Evolutionary conservation across 2,888 invertebrate species (phyloP), one percentile per base, ranked within the genome.

Genomic region (Globia sparganii): DNA sequence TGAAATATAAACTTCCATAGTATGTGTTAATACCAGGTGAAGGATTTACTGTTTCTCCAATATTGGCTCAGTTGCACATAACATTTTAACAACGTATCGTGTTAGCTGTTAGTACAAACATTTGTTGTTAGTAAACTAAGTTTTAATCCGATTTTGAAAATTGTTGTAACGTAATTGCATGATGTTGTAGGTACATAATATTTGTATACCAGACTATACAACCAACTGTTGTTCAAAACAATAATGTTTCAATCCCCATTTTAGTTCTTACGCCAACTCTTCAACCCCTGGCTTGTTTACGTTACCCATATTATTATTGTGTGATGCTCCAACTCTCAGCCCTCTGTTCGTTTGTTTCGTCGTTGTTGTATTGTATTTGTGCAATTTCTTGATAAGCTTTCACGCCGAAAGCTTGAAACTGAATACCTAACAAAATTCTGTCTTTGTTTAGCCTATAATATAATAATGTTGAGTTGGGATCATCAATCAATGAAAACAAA

Each of bases 1-100:
- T 91, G 92, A 92, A 93, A 94, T 92, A 91, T 88, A 87, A 88
- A 89, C 88, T 87, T 83, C 81, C 84, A 79, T 68, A 88, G 40
- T 81, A 76, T 43, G 61, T 62, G 78, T 85, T 89, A 88, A 88
- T 85, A 85, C 69, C 86, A 75, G 73, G 69, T 88, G 90, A 91
- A 91, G 85, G 88, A 90, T 91, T 91, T 91, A 91, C 88, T 89
- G 87, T 83, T 90, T 77, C 72, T 78, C 83, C 74, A 93, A 93
- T 91, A 91, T 93, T 93, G 83, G 87, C 78, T 85, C 86, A 84
- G 84, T 83, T 88, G 87, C 83, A 86, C 65, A 82, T 86, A 85
- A 84, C 74, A 77, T 75, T 76, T 72, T 73, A 85, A 80, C 46
- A 64, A 67, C 74, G 69, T 79, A 71, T 56, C 40, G 58, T 66